phyloP scores from a whole-genome alignment of 2,113 vertebrate genomes.

The Syngnathus typhle region DNA sequence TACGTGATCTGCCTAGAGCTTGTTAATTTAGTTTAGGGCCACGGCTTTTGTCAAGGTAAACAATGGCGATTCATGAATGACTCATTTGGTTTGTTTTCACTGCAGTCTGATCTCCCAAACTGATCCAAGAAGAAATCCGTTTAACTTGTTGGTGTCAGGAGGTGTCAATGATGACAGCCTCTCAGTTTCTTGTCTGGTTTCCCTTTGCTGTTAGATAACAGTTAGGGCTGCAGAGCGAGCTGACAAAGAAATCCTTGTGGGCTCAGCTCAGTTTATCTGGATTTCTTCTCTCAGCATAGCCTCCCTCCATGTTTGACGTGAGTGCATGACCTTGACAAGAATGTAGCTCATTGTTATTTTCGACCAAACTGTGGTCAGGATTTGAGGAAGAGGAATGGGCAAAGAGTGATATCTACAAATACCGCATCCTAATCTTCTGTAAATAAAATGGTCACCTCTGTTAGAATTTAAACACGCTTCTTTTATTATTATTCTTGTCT shows the following conservation, averaged over 20 bases:
- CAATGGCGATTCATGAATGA: constrained; percentile 1
- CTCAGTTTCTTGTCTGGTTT: constrained; percentile 58
- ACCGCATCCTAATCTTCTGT: constrained; percentile 1
- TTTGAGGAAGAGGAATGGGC: constrained; percentile 44
- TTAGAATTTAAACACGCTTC: background rate
- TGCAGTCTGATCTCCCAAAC: constrained; percentile 22
- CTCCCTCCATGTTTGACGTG: constrained; percentile 32
- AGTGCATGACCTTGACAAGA: constrained; percentile 73
- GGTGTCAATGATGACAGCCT: constrained; percentile 53
- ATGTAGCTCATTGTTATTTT: constrained; percentile 71
- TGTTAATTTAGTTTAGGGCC: constrained; percentile 18
- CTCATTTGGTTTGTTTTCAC: constrained; percentile 8
- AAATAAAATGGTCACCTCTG: constrained; percentile 14
- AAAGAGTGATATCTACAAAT: constrained; percentile 10
- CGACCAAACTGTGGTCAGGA: constrained; percentile 59
- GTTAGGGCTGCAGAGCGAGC: constrained; percentile 54
- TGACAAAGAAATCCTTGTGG: constrained; percentile 50
- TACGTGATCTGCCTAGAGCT: background rate
- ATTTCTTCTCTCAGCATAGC: constrained; percentile 55
- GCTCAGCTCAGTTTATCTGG: constrained; percentile 69
- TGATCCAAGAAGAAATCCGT: background rate
- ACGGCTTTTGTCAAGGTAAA: constrained; percentile 12
- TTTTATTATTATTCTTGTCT: too few species aligned
- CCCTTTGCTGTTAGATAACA: constrained; percentile 62
- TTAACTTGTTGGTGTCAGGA: constrained; percentile 46